Evolutionary conservation across 2,888 invertebrate genomes (phyloP).

Genomic region (Smittia sp.): DNA sequence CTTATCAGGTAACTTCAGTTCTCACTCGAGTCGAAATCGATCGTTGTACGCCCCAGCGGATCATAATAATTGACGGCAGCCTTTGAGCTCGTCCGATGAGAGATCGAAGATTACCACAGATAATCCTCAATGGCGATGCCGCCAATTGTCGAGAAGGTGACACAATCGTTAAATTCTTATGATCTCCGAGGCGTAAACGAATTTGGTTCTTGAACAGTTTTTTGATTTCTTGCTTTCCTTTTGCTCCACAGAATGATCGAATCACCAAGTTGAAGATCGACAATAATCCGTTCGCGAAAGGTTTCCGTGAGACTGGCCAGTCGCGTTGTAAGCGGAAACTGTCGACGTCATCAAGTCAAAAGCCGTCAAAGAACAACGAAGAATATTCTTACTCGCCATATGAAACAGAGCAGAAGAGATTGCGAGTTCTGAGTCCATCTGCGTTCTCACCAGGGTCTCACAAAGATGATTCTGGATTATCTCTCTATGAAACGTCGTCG

Average conservation of each 20-base stretch:
- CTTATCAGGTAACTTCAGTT: conserved; percentile 73
- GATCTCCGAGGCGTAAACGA: conserved; percentile 21
- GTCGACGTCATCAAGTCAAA: conserved; percentile 46
- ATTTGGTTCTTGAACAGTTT: not conserved
- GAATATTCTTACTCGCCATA: not conserved
- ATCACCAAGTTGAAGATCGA: conserved; percentile 89
- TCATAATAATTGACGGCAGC: conserved; percentile 37
- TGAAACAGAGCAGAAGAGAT: conserved; percentile 47
- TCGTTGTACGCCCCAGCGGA: conserved; percentile 32
- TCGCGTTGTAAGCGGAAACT: conserved; percentile 69
- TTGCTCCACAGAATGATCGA: conserved; percentile 69
- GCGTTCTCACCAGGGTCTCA: conserved; percentile 46
- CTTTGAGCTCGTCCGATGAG: not conserved
- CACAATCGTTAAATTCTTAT: conserved; percentile 22
- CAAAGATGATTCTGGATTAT: conserved; percentile 46
- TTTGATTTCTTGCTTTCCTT: conserved; percentile 46
- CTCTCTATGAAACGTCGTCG: conserved; percentile 43
- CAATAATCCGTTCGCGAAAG: conserved; percentile 92
- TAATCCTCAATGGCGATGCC: conserved; percentile 34
- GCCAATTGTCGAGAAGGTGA: conserved; percentile 18
- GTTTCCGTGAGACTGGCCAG: conserved; percentile 83
- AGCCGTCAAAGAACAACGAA: conserved; percentile 17
- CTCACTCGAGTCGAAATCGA: not conserved
- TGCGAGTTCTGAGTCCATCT: conserved; percentile 45
- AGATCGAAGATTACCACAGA: conserved; percentile 8